A percentile compares a stretch with the other conserved stretches of the same genome.
Conservation (phyloP, 2,113 vertebrate genomes). For the Paraplagusia blochii region DNA sequence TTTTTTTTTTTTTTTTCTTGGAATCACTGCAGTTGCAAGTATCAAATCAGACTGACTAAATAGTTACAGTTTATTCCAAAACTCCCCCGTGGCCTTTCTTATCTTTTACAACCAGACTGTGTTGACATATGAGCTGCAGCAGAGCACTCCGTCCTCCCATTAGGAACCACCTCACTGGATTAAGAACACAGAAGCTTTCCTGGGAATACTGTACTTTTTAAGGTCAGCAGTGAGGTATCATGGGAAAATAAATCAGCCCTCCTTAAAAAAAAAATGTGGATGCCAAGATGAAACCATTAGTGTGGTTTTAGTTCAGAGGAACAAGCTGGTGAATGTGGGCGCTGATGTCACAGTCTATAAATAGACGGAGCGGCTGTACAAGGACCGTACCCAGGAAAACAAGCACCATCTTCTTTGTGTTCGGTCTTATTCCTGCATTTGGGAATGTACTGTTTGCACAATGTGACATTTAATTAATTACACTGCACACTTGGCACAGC, state of each 20-base stretch:
- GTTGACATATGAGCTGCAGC: slow-evolving; percentile 19
- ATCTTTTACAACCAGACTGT: slow-evolving; percentile 32
- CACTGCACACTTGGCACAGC: too few relatives aligned
- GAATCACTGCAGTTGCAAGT: not conserved
- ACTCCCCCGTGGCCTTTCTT: not conserved
- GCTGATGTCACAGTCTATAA: slow-evolving; percentile 51
- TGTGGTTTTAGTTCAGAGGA: slow-evolving; percentile 38
- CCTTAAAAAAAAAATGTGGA: slow-evolving; percentile 51
- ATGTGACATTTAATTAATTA: too few relatives aligned
- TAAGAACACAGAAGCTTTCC: slow-evolving; percentile 27
- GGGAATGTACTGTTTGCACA: slow-evolving; percentile 14
- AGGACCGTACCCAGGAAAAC: slow-evolving; percentile 15
- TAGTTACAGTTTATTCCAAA: slow-evolving; percentile 11
- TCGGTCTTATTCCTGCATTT: slow-evolving; percentile 12
- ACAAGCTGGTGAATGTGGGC: slow-evolving; percentile 48
- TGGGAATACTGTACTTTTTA: slow-evolving; percentile 15
- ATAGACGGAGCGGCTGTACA: slow-evolving; percentile 45
- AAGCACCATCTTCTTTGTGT: not conserved
- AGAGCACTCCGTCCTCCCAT: not conserved
- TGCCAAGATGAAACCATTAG: slow-evolving; percentile 48
- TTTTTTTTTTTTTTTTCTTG: not conserved
- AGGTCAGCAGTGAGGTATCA: slow-evolving; percentile 27
- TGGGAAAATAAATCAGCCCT: slow-evolving; percentile 36
- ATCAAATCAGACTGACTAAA: too few relatives aligned
- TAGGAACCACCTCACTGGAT: slow-evolving; percentile 4